These are phyloP conservation scores for Bombyx huttoni DNA, from an alignment of 2,888 invertebrate genomes.

Conservation along the genomic window DNA sequence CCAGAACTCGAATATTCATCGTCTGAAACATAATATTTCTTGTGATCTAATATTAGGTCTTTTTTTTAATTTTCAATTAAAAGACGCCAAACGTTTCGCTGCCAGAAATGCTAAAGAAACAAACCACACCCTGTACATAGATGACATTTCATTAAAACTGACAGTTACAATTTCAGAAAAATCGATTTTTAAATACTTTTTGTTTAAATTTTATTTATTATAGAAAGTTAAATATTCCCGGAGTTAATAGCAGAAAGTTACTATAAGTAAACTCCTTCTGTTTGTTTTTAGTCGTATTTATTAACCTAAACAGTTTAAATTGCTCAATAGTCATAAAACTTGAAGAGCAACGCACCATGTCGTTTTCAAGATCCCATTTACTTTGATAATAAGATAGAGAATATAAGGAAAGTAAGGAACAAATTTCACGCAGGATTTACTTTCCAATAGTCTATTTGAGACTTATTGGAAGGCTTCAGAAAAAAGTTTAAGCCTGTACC, in stretches of 20 bases:
- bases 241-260: too few species aligned
- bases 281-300: too few species aligned
- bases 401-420: conserved; percentile 5
- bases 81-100: too few species aligned
- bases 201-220: too few species aligned
- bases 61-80: too few species aligned
- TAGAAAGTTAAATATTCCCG: too few species aligned
- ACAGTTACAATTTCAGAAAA: too few species aligned
- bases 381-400: conserved; percentile 6
- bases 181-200: too few species aligned
- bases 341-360: neutral
- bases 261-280: too few species aligned
- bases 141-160: too few species aligned
- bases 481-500: conserved; percentile 3
- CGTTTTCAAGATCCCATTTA: neutral
- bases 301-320: neutral
- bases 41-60: neutral
- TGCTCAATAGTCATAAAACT: neutral
- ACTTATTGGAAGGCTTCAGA: conserved; percentile 14
- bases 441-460: conserved; percentile 13
- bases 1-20: conserved; percentile 31
- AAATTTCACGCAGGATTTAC: conserved; percentile 15
- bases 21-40: conserved; percentile 13
- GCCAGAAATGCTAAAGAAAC: too few species aligned
- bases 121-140: too few species aligned